A percentile compares a stretch with the other conserved stretches of the same genome.
phyloP scores from a whole-genome alignment of 1,140 invertebrate species.

The Drosophila saltans region DNA sequence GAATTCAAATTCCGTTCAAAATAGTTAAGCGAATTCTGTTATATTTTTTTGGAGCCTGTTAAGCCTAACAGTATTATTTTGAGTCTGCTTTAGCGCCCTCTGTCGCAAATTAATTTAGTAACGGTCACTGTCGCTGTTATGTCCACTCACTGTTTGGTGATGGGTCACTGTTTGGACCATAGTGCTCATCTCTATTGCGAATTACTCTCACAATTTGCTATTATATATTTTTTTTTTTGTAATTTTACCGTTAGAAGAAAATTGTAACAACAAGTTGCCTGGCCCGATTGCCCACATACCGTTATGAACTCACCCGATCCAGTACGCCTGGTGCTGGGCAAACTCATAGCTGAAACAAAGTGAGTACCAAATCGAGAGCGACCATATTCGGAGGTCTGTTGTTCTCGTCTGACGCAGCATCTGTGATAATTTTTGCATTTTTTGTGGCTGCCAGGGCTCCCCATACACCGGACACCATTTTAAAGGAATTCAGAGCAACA shows the following conservation, averaged over 20 bases:
- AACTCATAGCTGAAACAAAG: slow-evolving; percentile 57
- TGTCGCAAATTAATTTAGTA: neutral
- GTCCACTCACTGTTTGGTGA: neutral
- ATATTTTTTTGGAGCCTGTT: neutral
- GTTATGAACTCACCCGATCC: slow-evolving; percentile 45
- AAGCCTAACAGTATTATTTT: neutral
- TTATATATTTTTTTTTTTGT: neutral
- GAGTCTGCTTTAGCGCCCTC: neutral
- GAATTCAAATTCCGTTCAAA: too few relatives aligned
- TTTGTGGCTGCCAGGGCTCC: slow-evolving; percentile 37
- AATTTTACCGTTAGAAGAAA: slow-evolving; percentile 1
- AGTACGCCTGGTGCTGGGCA: slow-evolving; percentile 52
- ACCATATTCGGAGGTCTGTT: slow-evolving; percentile 7
- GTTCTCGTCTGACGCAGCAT: neutral
- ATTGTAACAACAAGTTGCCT: slow-evolving; percentile 29
- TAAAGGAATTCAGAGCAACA: slow-evolving; percentile 67
- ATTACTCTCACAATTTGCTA: neutral
- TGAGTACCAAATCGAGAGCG: slow-evolving; percentile 40
- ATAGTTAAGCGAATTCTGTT: neutral
- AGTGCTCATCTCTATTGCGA: slow-evolving; percentile 3
- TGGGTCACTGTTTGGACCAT: neutral
- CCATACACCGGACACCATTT: slow-evolving; percentile 58
- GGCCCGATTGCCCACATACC: neutral
- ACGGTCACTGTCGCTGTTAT: neutral
- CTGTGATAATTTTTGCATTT: slow-evolving; percentile 1